These are phyloP conservation scores for Tenthredo livida DNA, from an alignment of 2,888 invertebrate genomes.

Conservation along the genomic window DNA sequence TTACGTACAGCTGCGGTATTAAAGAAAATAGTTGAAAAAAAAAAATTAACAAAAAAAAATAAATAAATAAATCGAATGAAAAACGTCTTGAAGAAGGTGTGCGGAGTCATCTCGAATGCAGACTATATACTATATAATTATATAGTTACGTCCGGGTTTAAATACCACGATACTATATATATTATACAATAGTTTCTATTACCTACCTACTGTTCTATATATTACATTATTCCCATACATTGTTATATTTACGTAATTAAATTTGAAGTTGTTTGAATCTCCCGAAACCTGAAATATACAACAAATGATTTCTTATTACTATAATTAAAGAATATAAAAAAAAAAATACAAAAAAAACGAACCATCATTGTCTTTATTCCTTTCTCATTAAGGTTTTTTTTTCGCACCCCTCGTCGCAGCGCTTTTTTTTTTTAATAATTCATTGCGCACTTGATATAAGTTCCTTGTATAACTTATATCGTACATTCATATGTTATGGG, in stretches of 20 bases:
- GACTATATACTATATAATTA: too few relatives aligned
- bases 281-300: constrained; percentile 65
- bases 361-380: neutral
- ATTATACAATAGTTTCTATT: neutral
- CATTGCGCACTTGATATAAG: too few relatives aligned
- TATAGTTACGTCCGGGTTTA: neutral
- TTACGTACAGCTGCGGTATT: neutral
- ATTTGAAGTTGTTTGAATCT: constrained; percentile 57
- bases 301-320: constrained; percentile 65
- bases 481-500: neutral
- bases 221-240: neutral
- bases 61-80: neutral
- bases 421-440: neutral
- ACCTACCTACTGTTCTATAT: neutral
- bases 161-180: neutral
- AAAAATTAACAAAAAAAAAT: neutral
- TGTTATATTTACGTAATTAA: neutral
- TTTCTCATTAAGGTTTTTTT: neutral
- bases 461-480: too few relatives aligned
- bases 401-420: too few relatives aligned
- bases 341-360: constrained; percentile 4
- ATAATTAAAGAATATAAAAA: neutral
- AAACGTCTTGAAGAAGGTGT: too few relatives aligned
- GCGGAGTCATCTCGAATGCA: too few relatives aligned
- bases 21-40: neutral